Base-by-base conservation (phyloP, 2,888 invertebrate species). In the Hedychridium roseum region DNA sequence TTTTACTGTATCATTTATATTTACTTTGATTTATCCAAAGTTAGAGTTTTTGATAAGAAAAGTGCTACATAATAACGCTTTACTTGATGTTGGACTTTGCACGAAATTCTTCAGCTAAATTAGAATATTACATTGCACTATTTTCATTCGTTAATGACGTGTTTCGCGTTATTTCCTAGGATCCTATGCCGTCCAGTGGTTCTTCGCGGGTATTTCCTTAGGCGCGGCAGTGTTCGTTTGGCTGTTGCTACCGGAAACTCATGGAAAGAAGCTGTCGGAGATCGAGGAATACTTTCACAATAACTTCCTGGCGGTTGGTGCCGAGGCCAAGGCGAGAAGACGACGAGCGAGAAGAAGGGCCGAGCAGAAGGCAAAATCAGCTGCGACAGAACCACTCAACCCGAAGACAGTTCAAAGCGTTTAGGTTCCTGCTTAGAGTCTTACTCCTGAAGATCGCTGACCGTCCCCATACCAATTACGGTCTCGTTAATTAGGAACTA, bases 121-220 rank as follows among this genome's bases (percentile, higher is more conserved):
- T n/a, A n/a, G n/a, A n/a, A n/a, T n/a, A n/a, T n/a, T n/a, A n/a
- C n/a, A n/a, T n/a, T n/a, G n/a, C n/a, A n/a, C n/a, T n/a, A n/a
- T n/a, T n/a, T n/a, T n/a, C n/a, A n/a, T n/a, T n/a, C n/a, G n/a
- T n/a, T n/a, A n/a, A n/a, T n/a, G n/a, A n/a, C n/a, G n/a, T n/a
- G n/a, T n/a, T n/a, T n/a, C n/a, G n/a, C n/a, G n/a, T n/a, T 45
- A 73, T 4, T 70, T 80, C 15, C 72, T 78, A 50, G 84, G 84
- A 1, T 75, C 82, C 1, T 78, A 82, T 38, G 83, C 82, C 1
- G 74, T 83, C 12, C 84, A 84, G 48, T 85, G 81, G 80, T 83
- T 84, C 68, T 85, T 84, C 58, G 82, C 83, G 0, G 80, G 68
- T 0, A 71, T 84, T 1, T 80, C 84, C 0, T 48, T 84, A 1